Conservation (phyloP, 2,888 invertebrate genomes). For the Drosophila planitibia region DNA sequence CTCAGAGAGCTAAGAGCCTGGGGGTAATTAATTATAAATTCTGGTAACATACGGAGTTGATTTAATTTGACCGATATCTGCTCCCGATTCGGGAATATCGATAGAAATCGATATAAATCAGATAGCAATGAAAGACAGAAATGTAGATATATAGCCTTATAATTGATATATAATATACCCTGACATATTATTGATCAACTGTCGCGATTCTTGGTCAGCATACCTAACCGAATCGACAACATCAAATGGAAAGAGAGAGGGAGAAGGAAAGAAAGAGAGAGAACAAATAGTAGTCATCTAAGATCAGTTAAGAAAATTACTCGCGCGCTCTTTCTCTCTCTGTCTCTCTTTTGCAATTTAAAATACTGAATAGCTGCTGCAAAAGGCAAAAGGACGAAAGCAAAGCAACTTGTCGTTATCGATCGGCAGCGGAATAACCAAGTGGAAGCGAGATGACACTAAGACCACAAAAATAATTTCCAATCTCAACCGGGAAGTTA, state of each 20-base stretch:
- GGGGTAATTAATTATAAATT: not conserved
- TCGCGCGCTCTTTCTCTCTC: not conserved
- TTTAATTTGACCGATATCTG: not conserved
- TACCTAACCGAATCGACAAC: not conserved
- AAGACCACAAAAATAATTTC: slow-evolving; percentile 24
- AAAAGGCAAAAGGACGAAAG: slow-evolving; percentile 30
- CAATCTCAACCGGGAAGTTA: not conserved
- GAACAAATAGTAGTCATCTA: not conserved
- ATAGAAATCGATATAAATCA: not conserved
- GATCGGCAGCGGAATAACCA: slow-evolving; percentile 33
- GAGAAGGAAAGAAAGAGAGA: not conserved
- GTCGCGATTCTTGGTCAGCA: not conserved
- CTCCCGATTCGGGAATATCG: not conserved
- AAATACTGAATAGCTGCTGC: slow-evolving; percentile 22
- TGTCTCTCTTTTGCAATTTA: not conserved
- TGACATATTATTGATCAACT: not conserved
- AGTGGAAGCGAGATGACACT: slow-evolving; percentile 50
- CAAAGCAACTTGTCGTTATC: slow-evolving; percentile 48
- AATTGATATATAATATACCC: not conserved
- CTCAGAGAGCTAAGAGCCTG: not conserved
- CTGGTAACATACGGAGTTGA: not conserved
- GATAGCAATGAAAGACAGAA: not conserved
- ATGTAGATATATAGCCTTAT: not conserved
- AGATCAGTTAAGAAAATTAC: not conserved
- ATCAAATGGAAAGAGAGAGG: not conserved